These are phyloP conservation scores for Burhinus bistriatus DNA, from an alignment of 2,113 vertebrate genomes.

Conservation along the genomic window DNA sequence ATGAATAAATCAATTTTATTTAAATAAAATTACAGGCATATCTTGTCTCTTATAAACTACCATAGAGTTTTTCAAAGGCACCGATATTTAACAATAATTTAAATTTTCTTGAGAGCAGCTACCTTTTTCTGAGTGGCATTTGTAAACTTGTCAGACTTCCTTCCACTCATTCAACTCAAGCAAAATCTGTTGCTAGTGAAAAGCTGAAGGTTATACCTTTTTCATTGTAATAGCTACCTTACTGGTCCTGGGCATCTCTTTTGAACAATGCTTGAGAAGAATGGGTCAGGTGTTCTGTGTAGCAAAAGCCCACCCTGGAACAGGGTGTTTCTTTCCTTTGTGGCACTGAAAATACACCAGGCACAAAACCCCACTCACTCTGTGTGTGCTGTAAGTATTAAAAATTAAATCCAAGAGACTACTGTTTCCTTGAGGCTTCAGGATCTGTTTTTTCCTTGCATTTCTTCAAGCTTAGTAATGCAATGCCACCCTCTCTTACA, in stretches of 20 bases:
- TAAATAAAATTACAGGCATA: constrained; percentile 49
- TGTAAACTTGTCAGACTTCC: constrained; percentile 18
- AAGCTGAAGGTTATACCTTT: neutral
- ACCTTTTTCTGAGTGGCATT: neutral
- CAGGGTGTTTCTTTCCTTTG: neutral
- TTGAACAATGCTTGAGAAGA: neutral
- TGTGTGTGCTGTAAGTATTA: neutral
- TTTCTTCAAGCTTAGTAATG: neutral
- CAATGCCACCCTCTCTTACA: neutral
- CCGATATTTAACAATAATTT: constrained; percentile 44
- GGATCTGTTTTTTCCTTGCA: neutral
- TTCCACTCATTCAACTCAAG: neutral
- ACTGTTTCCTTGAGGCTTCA: neutral
- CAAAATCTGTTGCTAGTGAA: neutral
- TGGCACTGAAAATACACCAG: neutral
- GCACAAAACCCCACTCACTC: neutral
- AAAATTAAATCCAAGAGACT: neutral
- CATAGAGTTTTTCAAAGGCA: constrained; percentile 6
- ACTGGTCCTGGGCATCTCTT: neutral
- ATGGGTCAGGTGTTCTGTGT: fast-evolving
- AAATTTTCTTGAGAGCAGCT: constrained; percentile 30
- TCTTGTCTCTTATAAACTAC: neutral
- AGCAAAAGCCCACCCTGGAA: neutral
- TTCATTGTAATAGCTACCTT: neutral
- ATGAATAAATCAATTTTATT: constrained; percentile 59